Conservation (phyloP, 2,888 invertebrate genomes). For the Lamellibrachia columna region DNA sequence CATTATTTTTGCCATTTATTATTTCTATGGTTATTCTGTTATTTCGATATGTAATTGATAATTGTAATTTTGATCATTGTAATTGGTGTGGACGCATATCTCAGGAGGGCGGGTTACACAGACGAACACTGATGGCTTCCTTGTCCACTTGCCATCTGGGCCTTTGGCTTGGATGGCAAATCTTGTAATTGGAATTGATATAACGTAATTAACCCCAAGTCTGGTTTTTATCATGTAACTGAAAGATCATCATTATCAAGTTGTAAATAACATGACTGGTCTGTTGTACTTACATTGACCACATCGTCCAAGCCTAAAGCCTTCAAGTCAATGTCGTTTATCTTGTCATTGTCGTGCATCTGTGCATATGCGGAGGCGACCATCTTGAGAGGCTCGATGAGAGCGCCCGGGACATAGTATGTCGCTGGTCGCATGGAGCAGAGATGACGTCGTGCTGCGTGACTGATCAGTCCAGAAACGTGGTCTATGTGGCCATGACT, state of each 20-base stretch:
- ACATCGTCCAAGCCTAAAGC: constrained; percentile 44
- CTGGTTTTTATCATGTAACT: neutral
- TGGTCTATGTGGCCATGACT: constrained; percentile 63
- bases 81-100: too few relatives aligned
- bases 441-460: constrained; percentile 52
- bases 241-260: neutral
- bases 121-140: too few relatives aligned
- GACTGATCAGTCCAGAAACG: constrained; percentile 52
- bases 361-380: constrained; percentile 43
- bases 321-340: constrained; percentile 41
- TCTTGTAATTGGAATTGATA: too few relatives aligned
- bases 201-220: too few relatives aligned
- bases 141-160: too few relatives aligned
- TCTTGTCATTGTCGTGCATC: constrained; percentile 45
- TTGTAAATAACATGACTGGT: neutral
- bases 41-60: too few relatives aligned
- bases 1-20: too few relatives aligned
- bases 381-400: constrained; percentile 46
- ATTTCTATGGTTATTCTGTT: too few relatives aligned
- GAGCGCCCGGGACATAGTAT: constrained; percentile 52
- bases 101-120: too few relatives aligned
- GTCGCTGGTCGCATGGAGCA: constrained; percentile 47
- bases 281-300: constrained; percentile 42
- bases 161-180: too few relatives aligned
- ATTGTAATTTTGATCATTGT: too few relatives aligned